These are phyloP conservation scores for Chauna torquata DNA, from an alignment of 2,113 vertebrate genomes.

Conservation along the genomic window DNA sequence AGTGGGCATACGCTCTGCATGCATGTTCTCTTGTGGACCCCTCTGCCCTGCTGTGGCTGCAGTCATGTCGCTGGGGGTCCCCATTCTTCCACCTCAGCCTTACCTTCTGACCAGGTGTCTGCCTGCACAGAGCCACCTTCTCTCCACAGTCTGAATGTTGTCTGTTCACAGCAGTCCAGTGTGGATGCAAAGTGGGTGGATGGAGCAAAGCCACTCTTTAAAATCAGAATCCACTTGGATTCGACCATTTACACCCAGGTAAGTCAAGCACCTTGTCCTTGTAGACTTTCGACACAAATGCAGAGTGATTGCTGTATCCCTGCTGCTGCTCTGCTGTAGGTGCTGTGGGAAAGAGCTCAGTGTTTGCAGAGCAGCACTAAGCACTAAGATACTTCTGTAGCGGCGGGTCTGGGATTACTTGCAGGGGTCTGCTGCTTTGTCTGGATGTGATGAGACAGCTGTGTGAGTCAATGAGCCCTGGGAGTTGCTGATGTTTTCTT, in stretches of 20 bases:
- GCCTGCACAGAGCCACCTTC: not conserved
- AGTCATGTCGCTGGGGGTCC: not conserved
- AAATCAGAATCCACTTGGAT: conserved; percentile 87
- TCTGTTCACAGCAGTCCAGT: conserved; percentile 74
- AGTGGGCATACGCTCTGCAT: accelerated
- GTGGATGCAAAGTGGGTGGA: conserved; percentile 95
- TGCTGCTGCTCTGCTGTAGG: not conserved
- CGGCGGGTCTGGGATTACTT: not conserved
- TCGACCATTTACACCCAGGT: conserved; percentile 96
- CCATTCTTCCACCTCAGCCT: not conserved
- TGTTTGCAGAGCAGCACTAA: not conserved
- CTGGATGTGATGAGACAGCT: not conserved
- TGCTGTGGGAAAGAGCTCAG: not conserved
- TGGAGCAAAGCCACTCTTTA: conserved; percentile 90
- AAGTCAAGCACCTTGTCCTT: not conserved
- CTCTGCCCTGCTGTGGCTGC: not conserved
- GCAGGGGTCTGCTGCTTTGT: not conserved
- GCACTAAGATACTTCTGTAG: not conserved
- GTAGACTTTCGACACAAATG: not conserved
- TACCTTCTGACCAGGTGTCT: not conserved
- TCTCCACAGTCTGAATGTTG: not conserved
- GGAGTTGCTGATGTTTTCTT: not conserved
- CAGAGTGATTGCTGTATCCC: not conserved
- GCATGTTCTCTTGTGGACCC: accelerated
- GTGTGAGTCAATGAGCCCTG: not conserved